Evolutionary conservation across 1,140 invertebrate species (phyloP).

Genomic region (Sitobion miscanthi): DNA sequence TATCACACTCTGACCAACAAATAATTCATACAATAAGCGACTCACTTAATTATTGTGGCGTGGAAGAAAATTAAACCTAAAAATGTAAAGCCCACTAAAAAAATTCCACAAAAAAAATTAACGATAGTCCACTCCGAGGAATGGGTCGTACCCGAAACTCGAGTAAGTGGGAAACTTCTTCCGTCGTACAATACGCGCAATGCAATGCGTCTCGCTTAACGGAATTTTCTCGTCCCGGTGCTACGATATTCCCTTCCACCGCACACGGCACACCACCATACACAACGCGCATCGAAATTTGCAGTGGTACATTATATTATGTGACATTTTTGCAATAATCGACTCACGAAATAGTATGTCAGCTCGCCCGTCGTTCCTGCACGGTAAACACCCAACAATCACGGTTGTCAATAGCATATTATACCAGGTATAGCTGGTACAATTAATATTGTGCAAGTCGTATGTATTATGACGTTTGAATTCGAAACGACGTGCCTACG

Average conservation of each 20-base stretch:
- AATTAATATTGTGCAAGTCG: background rate
- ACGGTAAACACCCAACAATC: background rate
- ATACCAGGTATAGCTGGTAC: background rate
- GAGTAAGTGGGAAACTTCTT: background rate
- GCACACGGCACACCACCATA: background rate
- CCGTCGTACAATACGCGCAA: background rate
- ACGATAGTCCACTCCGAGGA: background rate
- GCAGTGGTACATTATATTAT: background rate
- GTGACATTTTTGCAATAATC: background rate
- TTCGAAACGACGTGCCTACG: background rate
- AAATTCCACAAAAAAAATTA: background rate
- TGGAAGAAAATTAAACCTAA: background rate
- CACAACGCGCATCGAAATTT: background rate
- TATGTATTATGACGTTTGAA: background rate
- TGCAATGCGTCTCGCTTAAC: background rate
- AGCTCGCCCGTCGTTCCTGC: background rate
- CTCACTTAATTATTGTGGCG: background rate
- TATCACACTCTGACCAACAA: too few species aligned
- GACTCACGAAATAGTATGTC: background rate
- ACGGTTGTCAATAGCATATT: background rate
- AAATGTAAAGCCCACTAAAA: background rate
- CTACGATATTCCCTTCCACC: background rate
- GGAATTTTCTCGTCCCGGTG: background rate
- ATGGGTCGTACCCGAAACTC: background rate
- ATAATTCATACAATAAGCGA: too few species aligned